Evolutionary conservation across 2,888 invertebrate genomes (phyloP).

Genomic region (Aleiodes alternator): DNA sequence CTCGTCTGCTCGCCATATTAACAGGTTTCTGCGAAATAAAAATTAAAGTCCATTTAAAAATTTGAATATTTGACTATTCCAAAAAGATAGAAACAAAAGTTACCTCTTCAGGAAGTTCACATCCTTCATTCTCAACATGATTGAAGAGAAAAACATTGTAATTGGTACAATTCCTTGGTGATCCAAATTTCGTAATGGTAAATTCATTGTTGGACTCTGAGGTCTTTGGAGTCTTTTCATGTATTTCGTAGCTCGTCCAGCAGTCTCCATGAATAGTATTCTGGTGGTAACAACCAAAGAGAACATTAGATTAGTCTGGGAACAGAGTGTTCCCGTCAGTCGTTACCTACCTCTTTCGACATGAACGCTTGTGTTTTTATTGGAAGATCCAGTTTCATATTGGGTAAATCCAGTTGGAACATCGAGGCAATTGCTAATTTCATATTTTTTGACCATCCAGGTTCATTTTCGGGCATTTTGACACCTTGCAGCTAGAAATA

Average conservation of each 20-base stretch:
- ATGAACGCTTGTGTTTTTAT: constrained; percentile 64
- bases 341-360: constrained; percentile 73
- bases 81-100: neutral
- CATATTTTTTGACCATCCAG: constrained; percentile 72
- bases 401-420: constrained; percentile 70
- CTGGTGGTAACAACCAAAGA: constrained; percentile 76
- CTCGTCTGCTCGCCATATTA: constrained; percentile 58
- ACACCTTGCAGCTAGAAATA: constrained; percentile 65
- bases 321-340: constrained; percentile 71
- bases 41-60: constrained; percentile 52
- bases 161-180: constrained; percentile 63
- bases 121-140: constrained; percentile 59
- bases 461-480: constrained; percentile 64
- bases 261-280: constrained; percentile 72
- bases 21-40: constrained; percentile 50
- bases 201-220: constrained; percentile 54
- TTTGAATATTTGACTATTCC: constrained; percentile 4
- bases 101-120: constrained; percentile 54
- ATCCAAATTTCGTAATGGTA: constrained; percentile 68
- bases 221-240: constrained; percentile 52
- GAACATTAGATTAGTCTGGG: constrained; percentile 68
- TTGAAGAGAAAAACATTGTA: constrained; percentile 62
- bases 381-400: constrained; percentile 50
- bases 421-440: constrained; percentile 74
- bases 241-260: constrained; percentile 68